Percentiles rank a stretch among this genome's conserved stretches.
Conservation (phyloP, 2,888 invertebrate genomes). For the Diabrotica balteata region DNA sequence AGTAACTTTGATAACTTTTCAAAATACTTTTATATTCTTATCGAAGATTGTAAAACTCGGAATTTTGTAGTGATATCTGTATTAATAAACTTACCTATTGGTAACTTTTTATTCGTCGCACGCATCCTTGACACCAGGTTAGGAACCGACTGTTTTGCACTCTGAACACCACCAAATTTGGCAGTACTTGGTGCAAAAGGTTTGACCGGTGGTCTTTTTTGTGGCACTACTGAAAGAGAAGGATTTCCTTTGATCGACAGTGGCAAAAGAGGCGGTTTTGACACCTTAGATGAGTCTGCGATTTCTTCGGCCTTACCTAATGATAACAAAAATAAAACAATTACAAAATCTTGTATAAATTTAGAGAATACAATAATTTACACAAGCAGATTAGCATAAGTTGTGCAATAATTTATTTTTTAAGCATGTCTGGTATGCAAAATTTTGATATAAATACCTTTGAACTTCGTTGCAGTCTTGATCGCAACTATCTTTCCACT, state of each 20-base stretch:
- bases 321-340: too few relatives aligned
- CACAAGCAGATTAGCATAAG: too few relatives aligned
- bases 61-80: not conserved
- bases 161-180: slow-evolving; percentile 56
- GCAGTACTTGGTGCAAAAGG: slow-evolving; percentile 49
- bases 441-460: slow-evolving; percentile 50
- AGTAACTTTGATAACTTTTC: too few relatives aligned
- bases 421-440: too few relatives aligned
- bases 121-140: slow-evolving; percentile 56
- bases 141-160: slow-evolving; percentile 55
- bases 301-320: slow-evolving; percentile 21
- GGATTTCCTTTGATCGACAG: slow-evolving; percentile 66
- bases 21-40: too few relatives aligned
- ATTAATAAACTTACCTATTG: slow-evolving; percentile 32
- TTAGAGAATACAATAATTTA: too few relatives aligned
- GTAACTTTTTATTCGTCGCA: slow-evolving; percentile 49
- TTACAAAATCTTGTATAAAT: too few relatives aligned
- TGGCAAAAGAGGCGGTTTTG: slow-evolving; percentile 44
- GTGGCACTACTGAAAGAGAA: slow-evolving; percentile 67
- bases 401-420: too few relatives aligned
- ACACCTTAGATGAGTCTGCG: slow-evolving; percentile 57
- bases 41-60: too few relatives aligned
- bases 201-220: slow-evolving; percentile 54
- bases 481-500: slow-evolving; percentile 96
- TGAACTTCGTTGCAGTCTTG: slow-evolving; percentile 76